Base-by-base conservation (phyloP, 1,140 invertebrate genomes). In the Solenopsis fugax region DNA sequence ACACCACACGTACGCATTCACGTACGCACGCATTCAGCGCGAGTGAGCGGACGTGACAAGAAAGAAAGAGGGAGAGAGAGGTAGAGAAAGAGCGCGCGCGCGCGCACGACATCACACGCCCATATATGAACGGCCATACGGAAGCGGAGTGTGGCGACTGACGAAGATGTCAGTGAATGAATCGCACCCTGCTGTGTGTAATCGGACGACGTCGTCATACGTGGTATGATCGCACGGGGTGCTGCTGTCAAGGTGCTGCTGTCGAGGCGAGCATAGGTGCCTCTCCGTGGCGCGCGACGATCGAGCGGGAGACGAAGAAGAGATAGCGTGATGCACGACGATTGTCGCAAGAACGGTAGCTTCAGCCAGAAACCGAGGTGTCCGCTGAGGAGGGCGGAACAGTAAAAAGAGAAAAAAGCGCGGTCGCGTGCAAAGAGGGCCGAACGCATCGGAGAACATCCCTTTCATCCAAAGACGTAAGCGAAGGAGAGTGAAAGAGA, bases 41-140 rank as follows among this genome's bases (percentile, higher is more conserved):
- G 21, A 69, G 6, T 41, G 65, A 50, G n/a, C 34, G 41, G 21
- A 69, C 41, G 34, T 6, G 41, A 41, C 41, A 41, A 45, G 54
- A 54, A 12, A 12, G 9, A 41, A 12, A 4, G 45, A n/a, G 75
- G 4, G 41, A 41, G 52, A 45, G 54, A 54, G 12, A 12, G 64
- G 24, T n/a, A 65, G 16, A 65, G 9, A 41, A 12, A 4, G 45
- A n/a, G 75, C 56, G 56, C 54, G 75, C 21, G 73, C 77, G 77
- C 77, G 64, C 77, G 77, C 64, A 37, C 21, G 69, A 45, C 37
- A 82, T 84, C 45, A 75, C 80, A 84, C 85, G 85, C 85, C 85
- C 77, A 78, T 86, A 78, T 81, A 86, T 69, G 85, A 86, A 67
- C 84, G 84, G 50, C 82, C 73, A 78, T 85, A 78, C 82, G 82